phyloP scores from a whole-genome alignment of 2,888 invertebrate species.

The Diplazon laetatorius region DNA sequence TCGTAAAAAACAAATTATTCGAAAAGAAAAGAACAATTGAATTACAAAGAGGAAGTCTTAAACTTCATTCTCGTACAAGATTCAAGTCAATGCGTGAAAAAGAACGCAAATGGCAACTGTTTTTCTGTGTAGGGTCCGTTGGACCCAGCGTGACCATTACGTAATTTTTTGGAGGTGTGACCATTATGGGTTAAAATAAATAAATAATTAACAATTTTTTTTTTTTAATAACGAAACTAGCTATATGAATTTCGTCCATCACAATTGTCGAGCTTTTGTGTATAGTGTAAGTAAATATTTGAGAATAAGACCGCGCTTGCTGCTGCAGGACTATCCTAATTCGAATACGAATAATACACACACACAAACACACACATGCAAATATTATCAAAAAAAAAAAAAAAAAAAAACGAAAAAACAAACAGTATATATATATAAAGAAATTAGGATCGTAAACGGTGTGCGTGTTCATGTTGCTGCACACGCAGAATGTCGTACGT shows the following conservation, averaged over 20 bases:
- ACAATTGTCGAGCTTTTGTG: constrained; percentile 80
- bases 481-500: constrained; percentile 25
- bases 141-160: too few species aligned
- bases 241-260: constrained; percentile 77
- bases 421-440: too few species aligned
- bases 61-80: too few species aligned
- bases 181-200: too few species aligned
- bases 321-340: constrained; percentile 50
- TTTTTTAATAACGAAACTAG: constrained; percentile 47
- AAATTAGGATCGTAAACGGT: constrained; percentile 6
- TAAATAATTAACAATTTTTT: constrained; percentile 11
- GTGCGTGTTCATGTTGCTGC: constrained; percentile 17
- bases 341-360: constrained; percentile 30
- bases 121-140: too few species aligned
- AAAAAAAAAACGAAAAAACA: too few species aligned
- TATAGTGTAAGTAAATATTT: constrained; percentile 65
- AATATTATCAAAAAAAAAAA: constrained; percentile 34
- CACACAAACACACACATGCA: constrained; percentile 8
- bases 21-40: too few species aligned
- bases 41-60: too few species aligned
- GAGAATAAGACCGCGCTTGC: constrained; percentile 37
- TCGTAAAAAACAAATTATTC: too few species aligned
- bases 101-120: too few species aligned
- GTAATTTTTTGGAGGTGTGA: too few species aligned
- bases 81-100: too few species aligned